A percentile compares a stretch with the other conserved stretches of the same genome.
Conservation (phyloP, 2,797 vertebrate species). For the Falco columbarius region DNA sequence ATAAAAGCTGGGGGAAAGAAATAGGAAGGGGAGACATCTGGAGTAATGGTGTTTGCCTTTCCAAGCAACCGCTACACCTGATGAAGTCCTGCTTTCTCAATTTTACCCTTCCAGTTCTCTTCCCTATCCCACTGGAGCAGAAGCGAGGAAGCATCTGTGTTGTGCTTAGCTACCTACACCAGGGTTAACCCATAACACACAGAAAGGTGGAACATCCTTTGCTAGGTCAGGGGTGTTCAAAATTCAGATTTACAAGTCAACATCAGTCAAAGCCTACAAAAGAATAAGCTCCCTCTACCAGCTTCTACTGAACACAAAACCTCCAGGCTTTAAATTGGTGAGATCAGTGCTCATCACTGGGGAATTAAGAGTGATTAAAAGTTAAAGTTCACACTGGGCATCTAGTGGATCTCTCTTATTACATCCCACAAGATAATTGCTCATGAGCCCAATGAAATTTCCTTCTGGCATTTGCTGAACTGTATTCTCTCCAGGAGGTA, state of each 20-base stretch:
- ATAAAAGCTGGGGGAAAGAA: neutral
- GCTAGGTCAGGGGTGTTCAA: neutral
- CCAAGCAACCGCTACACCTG: neutral
- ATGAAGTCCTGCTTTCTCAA: neutral
- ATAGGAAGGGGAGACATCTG: neutral
- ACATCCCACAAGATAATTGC: slow-evolving; percentile 54
- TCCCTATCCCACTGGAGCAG: neutral
- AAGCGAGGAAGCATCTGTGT: neutral
- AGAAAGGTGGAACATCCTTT: neutral
- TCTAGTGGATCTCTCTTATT: neutral
- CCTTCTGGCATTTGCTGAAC: slow-evolving; percentile 57
- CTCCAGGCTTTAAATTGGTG: neutral
- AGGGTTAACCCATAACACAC: neutral
- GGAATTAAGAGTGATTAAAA: slow-evolving; percentile 32
- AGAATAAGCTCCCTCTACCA: neutral
- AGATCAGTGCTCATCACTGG: neutral
- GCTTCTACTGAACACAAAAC: neutral
- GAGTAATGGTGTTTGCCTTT: neutral
- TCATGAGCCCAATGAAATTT: slow-evolving; percentile 44
- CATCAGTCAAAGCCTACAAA: neutral
- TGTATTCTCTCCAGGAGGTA: slow-evolving; percentile 38
- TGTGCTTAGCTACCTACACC: neutral
- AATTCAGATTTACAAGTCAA: neutral
- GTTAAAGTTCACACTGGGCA: slow-evolving; percentile 40
- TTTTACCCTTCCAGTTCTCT: neutral